A percentile compares a stretch with the other conserved stretches of the same genome.
Conservation (phyloP, 1,140 invertebrate species). For the Melitaea cinxia region DNA sequence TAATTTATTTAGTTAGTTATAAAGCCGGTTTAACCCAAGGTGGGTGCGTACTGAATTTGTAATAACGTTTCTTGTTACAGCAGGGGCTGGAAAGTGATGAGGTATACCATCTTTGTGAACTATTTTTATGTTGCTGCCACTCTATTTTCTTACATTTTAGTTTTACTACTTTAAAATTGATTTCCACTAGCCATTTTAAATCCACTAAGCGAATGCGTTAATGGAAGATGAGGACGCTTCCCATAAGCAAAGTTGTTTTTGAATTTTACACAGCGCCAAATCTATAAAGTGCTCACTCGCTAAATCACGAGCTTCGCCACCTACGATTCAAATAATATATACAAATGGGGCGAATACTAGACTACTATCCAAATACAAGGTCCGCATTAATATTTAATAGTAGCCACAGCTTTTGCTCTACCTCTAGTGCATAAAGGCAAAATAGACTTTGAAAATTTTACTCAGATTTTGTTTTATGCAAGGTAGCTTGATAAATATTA, state of each 20-base stretch:
- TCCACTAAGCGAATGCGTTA: conserved; percentile 74
- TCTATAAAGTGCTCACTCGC: conserved; percentile 63
- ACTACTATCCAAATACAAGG: conserved; percentile 29
- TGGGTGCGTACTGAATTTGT: conserved; percentile 81
- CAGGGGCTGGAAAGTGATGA: conserved; percentile 94
- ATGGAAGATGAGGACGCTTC: conserved; percentile 78
- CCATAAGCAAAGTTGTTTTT: conserved; percentile 69
- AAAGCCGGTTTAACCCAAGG: conserved; percentile 66
- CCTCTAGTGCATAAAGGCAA: conserved; percentile 38
- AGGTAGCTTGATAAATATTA: conserved; percentile 36
- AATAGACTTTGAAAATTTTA: conserved; percentile 34
- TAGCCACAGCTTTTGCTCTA: conserved; percentile 39
- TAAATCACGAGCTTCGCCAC: conserved; percentile 66
- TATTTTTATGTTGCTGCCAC: conserved; percentile 81
- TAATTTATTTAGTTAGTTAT: conserved; percentile 43
- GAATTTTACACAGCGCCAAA: conserved; percentile 58
- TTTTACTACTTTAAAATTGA: conserved; percentile 72
- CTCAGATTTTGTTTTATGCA: conserved; percentile 35
- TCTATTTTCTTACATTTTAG: conserved; percentile 76
- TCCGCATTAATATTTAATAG: conserved; percentile 36
- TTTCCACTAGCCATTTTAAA: conserved; percentile 75
- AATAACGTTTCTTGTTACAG: conserved; percentile 86
- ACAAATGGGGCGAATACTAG: conserved; percentile 30
- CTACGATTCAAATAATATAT: conserved; percentile 36
- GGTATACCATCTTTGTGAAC: conserved; percentile 85